Base-by-base conservation (phyloP, 1,140 invertebrate genomes). In the Drosophila sturtevanti region DNA sequence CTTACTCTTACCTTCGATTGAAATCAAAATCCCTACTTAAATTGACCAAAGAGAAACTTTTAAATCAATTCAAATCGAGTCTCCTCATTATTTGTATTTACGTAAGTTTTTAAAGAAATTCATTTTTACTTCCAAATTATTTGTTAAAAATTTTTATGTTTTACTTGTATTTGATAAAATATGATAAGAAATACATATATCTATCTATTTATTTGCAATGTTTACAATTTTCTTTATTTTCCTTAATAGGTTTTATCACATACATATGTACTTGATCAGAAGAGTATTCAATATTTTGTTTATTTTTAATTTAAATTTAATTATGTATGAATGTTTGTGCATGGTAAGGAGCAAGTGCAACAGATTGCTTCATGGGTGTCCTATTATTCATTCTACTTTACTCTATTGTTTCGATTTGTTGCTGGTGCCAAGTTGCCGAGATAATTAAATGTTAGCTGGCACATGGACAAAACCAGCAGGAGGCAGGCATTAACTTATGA, bases 281-380 rank as follows among this genome's bases (percentile, higher is more conserved):
- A 48, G 41, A 48, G 41, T 48, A 48, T 48, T 3, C 18, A n/a
- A 61, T 65, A 61, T 58, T 59, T 81, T 72, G 59, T 72, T 77
- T 66, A 24, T 56, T 80, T 74, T 67, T 6, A 68, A 87, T 86
- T 81, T 75, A 69, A 68, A 81, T 63, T 79, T 76, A 87, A 87
- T 81, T 81, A 76, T 60, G 66, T 64, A 76, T 78, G 68, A 51
- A 68, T 62, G 27, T 41, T 63, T 24, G 41, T 18, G 41, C 16
- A 48, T 38, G 61, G 48, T 11, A 48, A 21, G 34, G 62, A 31
- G 67, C 60, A 65, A 61, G 60, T 71, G 80, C 79, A 82, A 60
- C 79, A 63, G 74, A 74, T 77, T 68, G 65, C 64, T 37, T 68
- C 61, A 56, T 63, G 63, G 77, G 73, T 71, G 59, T 65, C 61